Conservation (phyloP, 2,113 vertebrate species). For the Hyla sarda region DNA sequence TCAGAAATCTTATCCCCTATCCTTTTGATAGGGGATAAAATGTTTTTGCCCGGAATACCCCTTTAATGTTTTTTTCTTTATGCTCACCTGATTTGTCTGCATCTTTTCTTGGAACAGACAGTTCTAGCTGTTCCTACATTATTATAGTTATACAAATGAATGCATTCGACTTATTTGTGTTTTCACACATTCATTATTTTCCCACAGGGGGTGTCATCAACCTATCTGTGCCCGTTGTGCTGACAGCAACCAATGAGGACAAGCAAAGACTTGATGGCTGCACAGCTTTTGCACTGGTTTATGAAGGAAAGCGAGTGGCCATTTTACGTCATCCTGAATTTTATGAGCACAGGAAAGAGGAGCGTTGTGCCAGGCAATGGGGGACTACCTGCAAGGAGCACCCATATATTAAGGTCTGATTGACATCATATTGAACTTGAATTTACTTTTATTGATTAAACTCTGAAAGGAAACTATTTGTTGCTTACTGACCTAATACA, state of each 20-base stretch:
- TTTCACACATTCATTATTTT: background rate
- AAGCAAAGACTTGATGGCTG: conserved; percentile 89
- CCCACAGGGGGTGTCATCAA: conserved; percentile 92
- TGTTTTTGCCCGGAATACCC: background rate
- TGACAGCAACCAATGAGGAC: conserved; percentile 85
- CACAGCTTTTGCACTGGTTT: conserved; percentile 86
- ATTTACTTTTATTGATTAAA: background rate
- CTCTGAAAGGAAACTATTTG: background rate
- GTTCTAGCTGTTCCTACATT: too few species aligned
- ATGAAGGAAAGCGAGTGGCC: conserved; percentile 84
- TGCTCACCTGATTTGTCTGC: background rate
- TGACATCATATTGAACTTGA: too few species aligned
- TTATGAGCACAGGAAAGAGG: conserved; percentile 94
- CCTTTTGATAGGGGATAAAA: too few species aligned
- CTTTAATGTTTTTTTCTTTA: too few species aligned
- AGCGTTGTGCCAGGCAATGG: conserved; percentile 95
- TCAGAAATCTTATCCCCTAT: too few species aligned
- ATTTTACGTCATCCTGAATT: conserved; percentile 97
- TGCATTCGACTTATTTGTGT: background rate
- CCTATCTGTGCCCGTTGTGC: conserved; percentile 93
- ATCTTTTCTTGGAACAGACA: background rate
- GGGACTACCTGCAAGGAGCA: conserved; percentile 94
- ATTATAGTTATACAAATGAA: too few species aligned
- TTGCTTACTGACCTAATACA: too few species aligned
- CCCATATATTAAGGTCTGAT: conserved; percentile 94